These are phyloP conservation scores for Lepidocyrtinus sp. DNA, from an alignment of 2,888 invertebrate genomes.

Conservation along the genomic window DNA sequence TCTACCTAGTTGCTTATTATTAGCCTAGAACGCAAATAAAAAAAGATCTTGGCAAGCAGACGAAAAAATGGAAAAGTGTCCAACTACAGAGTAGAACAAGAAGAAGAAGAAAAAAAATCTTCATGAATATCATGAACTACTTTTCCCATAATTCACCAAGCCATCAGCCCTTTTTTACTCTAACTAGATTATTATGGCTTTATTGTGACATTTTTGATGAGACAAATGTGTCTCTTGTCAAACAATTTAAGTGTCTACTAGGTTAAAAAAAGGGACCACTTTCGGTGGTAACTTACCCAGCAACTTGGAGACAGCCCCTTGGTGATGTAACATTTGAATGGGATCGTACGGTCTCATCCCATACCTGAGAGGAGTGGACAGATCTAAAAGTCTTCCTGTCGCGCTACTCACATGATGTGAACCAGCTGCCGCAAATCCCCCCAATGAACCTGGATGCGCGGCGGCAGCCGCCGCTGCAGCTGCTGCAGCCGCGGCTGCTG, in stretches of 20 bases:
- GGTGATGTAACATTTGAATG: slow-evolving; percentile 88
- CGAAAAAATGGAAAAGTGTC: too few species aligned
- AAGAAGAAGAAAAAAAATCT: too few species aligned
- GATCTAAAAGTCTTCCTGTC: slow-evolving; percentile 66
- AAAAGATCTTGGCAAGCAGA: too few species aligned
- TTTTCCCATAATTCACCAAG: background rate
- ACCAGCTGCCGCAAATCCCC: slow-evolving; percentile 19
- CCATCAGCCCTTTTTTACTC: background rate
- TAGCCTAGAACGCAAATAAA: too few species aligned
- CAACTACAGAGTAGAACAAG: too few species aligned
- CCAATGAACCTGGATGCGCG: slow-evolving; percentile 26
- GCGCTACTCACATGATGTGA: slow-evolving; percentile 34
- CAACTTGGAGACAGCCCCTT: slow-evolving; percentile 91
- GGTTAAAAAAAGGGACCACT: slow-evolving; percentile 14
- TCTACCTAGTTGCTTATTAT: too few species aligned
- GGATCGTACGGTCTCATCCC: slow-evolving; percentile 90
- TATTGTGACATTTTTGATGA: slow-evolving; percentile 24
- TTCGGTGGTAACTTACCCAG: slow-evolving; percentile 77
- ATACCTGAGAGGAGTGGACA: slow-evolving; percentile 72
- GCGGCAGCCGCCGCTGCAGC: slow-evolving; percentile 40
- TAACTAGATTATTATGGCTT: background rate
- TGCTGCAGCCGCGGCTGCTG: slow-evolving; percentile 43
- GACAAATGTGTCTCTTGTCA: slow-evolving; percentile 24
- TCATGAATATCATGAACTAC: too few species aligned
- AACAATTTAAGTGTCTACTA: slow-evolving; percentile 7